Base-by-base conservation (phyloP, 2,113 vertebrate species). In the Lagopus muta region DNA sequence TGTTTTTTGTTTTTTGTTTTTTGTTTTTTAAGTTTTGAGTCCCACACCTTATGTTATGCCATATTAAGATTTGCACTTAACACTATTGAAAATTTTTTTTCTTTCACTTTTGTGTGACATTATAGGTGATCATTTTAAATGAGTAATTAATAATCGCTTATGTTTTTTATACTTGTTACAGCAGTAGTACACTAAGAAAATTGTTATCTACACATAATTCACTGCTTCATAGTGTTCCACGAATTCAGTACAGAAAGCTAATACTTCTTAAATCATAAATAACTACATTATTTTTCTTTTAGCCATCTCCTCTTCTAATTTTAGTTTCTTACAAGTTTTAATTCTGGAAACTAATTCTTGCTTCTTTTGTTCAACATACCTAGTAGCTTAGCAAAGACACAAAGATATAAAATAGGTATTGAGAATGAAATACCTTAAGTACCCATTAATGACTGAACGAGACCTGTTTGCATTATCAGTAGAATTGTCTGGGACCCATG, bases 41-140 rank as follows among this genome's bases (percentile, higher is more conserved):
- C 32, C 32, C 57, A 3, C 80, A 91, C 93, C 25, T 28, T 90
- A 7, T 42, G 11, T 6, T 78, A 80, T 86, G 22, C 76, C 32
- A 61, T 28, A 52, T 80, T 86, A 72, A 82, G 21, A 72, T 65
- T 57, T 50, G 5, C 1, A 74, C 69, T 81, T 91, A 52, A 74
- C 2, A 55, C 27, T 74, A 11, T 11, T 15, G 3, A 88, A 32
- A 3, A 13, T 45, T 6, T 13, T 11, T 3, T 27, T 7, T 25
- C 61, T 25, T 73, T 13, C 61, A 62, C 12, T 48, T 48, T 25
- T 1, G 6, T 72, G 13, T 64, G 13, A 90, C 17, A 64, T 86
- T 66, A n/a, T 75, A 88, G 11, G 10, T 45, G 82, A 61, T 94
- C 72, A 36, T 96, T 92, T 92, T 72, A 76, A 40, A 40, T 65